Percentiles rank a stretch among this genome's conserved stretches.
Evolutionary conservation across 2,797 vertebrate genomes (phyloP).

Genomic region (Xyrichtys novacula): DNA sequence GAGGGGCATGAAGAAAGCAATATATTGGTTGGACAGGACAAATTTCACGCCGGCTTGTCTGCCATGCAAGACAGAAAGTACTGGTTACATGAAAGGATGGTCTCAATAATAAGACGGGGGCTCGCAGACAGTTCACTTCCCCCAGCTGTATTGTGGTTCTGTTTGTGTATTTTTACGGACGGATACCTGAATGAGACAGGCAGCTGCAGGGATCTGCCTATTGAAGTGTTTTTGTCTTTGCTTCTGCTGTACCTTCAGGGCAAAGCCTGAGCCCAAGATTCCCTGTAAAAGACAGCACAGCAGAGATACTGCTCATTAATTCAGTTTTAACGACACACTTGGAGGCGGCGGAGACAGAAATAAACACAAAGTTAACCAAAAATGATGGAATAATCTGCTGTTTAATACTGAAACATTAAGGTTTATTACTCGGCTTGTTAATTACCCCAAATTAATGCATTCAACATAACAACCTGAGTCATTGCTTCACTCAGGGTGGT

Average conservation of each 20-base stretch:
- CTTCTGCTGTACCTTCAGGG: constrained; percentile 98
- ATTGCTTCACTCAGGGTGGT: background rate
- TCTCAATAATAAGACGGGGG: constrained; percentile 30
- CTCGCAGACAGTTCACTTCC: constrained; percentile 23
- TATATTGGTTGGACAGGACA: constrained; percentile 40
- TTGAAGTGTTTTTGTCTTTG: constrained; percentile 99
- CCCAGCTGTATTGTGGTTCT: constrained; percentile 24
- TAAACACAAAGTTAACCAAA: constrained; percentile 19
- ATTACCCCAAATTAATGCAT: background rate
- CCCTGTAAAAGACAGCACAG: constrained; percentile 83
- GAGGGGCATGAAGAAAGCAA: constrained; percentile 48
- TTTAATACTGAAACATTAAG: constrained; percentile 3
- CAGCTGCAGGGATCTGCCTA: constrained; percentile 97
- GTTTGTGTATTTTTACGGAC: constrained; percentile 42
- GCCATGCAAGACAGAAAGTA: constrained; percentile 25
- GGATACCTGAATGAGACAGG: constrained; percentile 96
- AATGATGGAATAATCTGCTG: background rate
- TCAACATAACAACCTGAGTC: background rate
- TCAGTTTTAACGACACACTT: constrained; percentile 25
- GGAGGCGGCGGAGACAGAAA: constrained; percentile 26
- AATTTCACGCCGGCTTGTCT: constrained; percentile 33
- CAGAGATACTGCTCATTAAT: constrained; percentile 47
- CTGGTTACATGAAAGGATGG: constrained; percentile 38
- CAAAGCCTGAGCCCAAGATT: constrained; percentile 97
- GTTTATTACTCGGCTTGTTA: constrained; percentile 15